Base-by-base conservation (phyloP, 30 jellyfish, hydroid and myxozoan species). In the Kudoa iwatai region DNA sequence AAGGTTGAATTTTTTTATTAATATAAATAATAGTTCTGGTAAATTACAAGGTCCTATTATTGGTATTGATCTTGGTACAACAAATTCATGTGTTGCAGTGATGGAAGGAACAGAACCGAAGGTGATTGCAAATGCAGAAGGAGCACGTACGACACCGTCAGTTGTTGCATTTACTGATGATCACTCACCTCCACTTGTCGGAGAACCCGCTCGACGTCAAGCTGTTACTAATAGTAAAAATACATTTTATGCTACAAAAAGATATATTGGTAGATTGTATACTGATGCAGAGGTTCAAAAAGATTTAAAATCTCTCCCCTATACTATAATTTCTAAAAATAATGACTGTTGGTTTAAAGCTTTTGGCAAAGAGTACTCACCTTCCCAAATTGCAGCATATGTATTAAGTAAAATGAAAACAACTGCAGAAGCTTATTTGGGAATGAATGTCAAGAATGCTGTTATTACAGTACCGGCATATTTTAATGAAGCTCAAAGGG, bases 381-480 rank as follows among this genome's bases (percentile, higher is more conserved):
- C 91, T 19, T 52, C 83, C 39, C 85, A 59, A 44, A 47, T 62
- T 30, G 87, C 83, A 15, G 85, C 91, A 0, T 68, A 58, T 40
- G 58, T 50, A 20, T 51, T 68, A 40, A 48, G 46, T 46, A 68
- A 68, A 54, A 68, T 68, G 91, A 68, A 68, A 40, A 86, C 58
- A 34, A 68, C 91, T 30, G 91, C 86, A 42, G 91, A 82, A 57
- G 30, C 23, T 28, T 81, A 81, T 59, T 64, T 81, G 36, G 87
- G 88, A 41, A 64, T 62, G 68, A 81, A 81, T 44, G 59, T 81
- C 52, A 81, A 88, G 22, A 88, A 81, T 64, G 99, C 99, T 19
- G 99, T 81, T 35, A 88, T 81, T 83, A 81, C 99, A 17, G 99
- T 81, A 2, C 99, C 99, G 0, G 99, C 99, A n/a, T 81, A 81